These are phyloP conservation scores for Argya squamiceps DNA, from an alignment of 2,797 vertebrate genomes.

Conservation along the genomic window DNA sequence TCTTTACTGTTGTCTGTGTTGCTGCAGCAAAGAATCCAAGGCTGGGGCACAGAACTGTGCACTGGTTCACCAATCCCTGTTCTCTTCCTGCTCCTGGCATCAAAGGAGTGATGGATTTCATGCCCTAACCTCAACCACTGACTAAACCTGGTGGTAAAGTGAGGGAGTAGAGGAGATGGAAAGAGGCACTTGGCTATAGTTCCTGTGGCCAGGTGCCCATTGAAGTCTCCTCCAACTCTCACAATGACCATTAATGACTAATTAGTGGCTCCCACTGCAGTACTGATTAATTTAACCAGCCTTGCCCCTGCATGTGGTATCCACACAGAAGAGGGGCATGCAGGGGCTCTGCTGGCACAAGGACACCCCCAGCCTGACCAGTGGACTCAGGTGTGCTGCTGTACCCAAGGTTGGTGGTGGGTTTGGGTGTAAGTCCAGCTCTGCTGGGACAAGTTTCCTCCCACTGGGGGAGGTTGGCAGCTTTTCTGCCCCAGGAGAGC, in stretches of 20 bases:
- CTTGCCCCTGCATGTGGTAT: accelerated
- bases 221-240: not conserved
- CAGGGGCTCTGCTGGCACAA: not conserved
- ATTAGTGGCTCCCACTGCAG: not conserved
- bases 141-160: not conserved
- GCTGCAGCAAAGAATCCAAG: not conserved
- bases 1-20: not conserved
- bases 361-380: not conserved
- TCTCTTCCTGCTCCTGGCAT: not conserved
- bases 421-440: not conserved
- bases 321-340: not conserved
- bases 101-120: not conserved
- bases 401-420: accelerated
- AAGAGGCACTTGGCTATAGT: not conserved
- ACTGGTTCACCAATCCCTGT: not conserved
- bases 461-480: not conserved
- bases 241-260: not conserved
- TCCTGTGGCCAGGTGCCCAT: not conserved
- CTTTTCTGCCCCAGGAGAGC: not conserved
- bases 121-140: too few species aligned
- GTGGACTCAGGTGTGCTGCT: not conserved
- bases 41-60: not conserved
- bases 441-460: not conserved
- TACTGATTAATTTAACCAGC: not conserved
- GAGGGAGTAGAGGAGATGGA: not conserved